Conservation (phyloP, 2,888 invertebrate species). For the Drosophila nigritarsus region DNA sequence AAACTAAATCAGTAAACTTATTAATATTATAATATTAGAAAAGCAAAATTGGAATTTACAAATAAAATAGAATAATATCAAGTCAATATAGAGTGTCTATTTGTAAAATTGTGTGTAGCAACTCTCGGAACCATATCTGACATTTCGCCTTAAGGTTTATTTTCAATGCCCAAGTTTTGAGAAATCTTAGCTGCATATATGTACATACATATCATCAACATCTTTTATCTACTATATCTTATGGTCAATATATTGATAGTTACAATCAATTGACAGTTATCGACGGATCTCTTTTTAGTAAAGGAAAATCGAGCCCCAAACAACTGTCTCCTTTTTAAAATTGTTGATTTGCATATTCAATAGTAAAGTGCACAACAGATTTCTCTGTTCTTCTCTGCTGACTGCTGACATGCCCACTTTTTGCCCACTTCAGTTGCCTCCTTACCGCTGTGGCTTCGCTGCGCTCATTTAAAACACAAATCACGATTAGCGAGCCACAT, state of each 20-base stretch:
- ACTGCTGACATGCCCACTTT: constrained; percentile 10
- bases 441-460: neutral
- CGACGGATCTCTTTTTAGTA: too few relatives aligned
- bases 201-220: neutral
- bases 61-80: neutral
- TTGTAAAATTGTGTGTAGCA: neutral
- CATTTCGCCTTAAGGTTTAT: neutral
- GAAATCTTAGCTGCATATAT: neutral
- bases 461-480: constrained; percentile 70
- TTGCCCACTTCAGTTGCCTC: neutral
- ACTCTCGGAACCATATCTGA: neutral
- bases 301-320: neutral
- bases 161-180: neutral
- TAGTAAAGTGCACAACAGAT: neutral
- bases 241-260: neutral
- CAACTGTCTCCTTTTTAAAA: neutral
- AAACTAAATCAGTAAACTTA: neutral
- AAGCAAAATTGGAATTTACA: neutral
- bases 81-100: too few relatives aligned
- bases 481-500: constrained; percentile 68
- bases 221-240: neutral
- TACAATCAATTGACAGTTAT: neutral
- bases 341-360: neutral
- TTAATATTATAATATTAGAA: too few relatives aligned
- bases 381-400: neutral